Evolutionary conservation across 2,113 vertebrate genomes (phyloP), one percentile per base, ranked within the genome.

Genomic region (Ptilonorhynchus violaceus): DNA sequence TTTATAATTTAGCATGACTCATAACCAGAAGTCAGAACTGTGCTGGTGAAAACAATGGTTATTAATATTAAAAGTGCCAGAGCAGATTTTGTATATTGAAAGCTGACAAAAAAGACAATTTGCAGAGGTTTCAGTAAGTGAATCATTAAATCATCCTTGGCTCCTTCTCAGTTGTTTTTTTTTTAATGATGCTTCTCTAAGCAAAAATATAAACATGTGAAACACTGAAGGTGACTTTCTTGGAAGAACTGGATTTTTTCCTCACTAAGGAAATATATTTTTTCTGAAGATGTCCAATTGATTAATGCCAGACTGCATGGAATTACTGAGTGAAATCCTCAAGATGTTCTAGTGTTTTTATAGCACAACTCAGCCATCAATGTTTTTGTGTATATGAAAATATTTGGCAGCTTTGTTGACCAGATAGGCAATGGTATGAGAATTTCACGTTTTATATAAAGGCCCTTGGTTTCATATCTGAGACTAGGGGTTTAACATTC

Each of bases 151-250:
- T 98, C 92, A 96, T 93, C 74, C 22, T 97, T 96, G 96, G 96
- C 95, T 92, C 28, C 37, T 86, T 64, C 63, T 93, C 87, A 74
- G 9, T 23, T 66, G 53, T 83, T 41, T 68, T 92, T 76, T 74
- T 68, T 56, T 11, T 39, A 64, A 44, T 0, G 5, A 52, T 94
- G 87, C 88, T 95, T 98, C 89, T 85, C 89, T 97, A 97, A 97
- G 96, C 94, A 98, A 97, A 97, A 96, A 96, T 92, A 95, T 80
- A 96, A 97, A 97, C 91, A 92, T 94, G 41, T 79, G 82, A 97
- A 95, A 80, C 37, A 66, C 66, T 96, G 74, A 93, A 97, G 96
- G 97, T 97, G 95, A 94, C 93, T 93, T 96, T 97, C 93, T 98
- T 94, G 89, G 97, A 97, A 97, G 72, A 77, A 76, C 42, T 89